phyloP scores from a whole-genome alignment of 2,797 vertebrate species.

The Catamblyrhynchus diadema region DNA sequence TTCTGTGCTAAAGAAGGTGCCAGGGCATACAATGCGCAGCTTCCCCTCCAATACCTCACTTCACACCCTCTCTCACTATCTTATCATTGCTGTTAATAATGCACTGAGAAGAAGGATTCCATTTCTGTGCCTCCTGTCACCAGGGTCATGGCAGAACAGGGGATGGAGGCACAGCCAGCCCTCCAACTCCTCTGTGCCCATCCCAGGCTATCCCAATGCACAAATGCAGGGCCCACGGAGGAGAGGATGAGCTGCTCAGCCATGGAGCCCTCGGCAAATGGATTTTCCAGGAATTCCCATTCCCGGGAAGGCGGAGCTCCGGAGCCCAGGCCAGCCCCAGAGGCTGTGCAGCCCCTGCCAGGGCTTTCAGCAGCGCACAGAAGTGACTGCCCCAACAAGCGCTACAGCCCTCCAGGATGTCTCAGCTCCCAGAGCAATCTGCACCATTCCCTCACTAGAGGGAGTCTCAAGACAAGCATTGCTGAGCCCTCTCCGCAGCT shows the following conservation, averaged over 20 bases:
- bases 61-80: not conserved
- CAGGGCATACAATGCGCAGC: not conserved
- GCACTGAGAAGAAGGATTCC: not conserved
- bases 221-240: not conserved
- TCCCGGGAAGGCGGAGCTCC: not conserved
- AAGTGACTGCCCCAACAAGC: accelerated
- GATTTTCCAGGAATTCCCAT: not conserved
- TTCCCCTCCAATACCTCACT: not conserved
- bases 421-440: no score
- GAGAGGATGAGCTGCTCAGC: not conserved
- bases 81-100: not conserved
- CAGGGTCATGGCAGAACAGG: not conserved
- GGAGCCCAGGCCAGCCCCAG: not conserved
- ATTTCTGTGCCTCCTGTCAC: not conserved
- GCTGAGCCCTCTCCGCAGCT: not conserved
- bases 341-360: not conserved
- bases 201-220: accelerated
- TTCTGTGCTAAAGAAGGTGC: not conserved
- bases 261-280: not conserved
- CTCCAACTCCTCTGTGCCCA: not conserved
- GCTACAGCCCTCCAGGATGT: accelerated
- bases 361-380: accelerated
- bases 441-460: not conserved
- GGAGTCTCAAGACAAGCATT: not conserved
- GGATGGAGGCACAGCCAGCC: not conserved